These are phyloP conservation scores for Maconellicoccus hirsutus DNA, from an alignment of 1,140 invertebrate genomes.

Conservation along the genomic window DNA sequence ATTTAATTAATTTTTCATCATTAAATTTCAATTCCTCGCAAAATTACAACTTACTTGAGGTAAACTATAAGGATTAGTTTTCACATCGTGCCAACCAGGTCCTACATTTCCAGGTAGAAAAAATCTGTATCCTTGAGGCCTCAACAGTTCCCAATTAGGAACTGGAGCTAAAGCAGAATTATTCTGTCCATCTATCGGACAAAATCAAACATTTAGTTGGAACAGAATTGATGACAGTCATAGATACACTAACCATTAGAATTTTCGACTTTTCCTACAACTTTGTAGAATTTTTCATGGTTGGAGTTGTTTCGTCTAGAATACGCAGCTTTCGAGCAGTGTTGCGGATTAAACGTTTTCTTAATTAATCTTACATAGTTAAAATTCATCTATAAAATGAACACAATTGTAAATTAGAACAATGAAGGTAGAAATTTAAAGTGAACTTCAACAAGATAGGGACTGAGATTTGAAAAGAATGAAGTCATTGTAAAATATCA, in stretches of 20 bases:
- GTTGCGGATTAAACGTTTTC: neutral
- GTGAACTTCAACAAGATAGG: too few relatives aligned
- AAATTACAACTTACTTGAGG: conserved; percentile 30
- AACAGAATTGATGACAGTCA: too few relatives aligned
- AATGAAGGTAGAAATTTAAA: too few relatives aligned
- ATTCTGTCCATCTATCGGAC: neutral
- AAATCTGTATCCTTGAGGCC: conserved; percentile 50
- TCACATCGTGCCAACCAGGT: conserved; percentile 44
- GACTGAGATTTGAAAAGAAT: too few relatives aligned
- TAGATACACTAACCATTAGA: conserved; percentile 24
- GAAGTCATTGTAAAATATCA: too few relatives aligned
- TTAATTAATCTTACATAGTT: neutral
- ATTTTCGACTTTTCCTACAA: conserved; percentile 25
- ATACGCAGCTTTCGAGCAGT: conserved; percentile 14
- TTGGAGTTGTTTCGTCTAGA: conserved; percentile 28
- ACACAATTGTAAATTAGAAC: too few relatives aligned
- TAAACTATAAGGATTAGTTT: conserved; percentile 38
- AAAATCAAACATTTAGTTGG: too few relatives aligned
- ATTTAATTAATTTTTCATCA: conserved; percentile 11
- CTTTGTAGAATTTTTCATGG: conserved; percentile 26
- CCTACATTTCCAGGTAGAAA: conserved; percentile 56
- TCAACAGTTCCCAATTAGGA: conserved; percentile 49
- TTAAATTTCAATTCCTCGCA: neutral
- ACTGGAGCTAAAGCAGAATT: neutral
- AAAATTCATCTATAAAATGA: conserved; percentile 11